Evolutionary conservation across 1,140 invertebrate genomes (phyloP).

Genomic region (Drosophila santomea): DNA sequence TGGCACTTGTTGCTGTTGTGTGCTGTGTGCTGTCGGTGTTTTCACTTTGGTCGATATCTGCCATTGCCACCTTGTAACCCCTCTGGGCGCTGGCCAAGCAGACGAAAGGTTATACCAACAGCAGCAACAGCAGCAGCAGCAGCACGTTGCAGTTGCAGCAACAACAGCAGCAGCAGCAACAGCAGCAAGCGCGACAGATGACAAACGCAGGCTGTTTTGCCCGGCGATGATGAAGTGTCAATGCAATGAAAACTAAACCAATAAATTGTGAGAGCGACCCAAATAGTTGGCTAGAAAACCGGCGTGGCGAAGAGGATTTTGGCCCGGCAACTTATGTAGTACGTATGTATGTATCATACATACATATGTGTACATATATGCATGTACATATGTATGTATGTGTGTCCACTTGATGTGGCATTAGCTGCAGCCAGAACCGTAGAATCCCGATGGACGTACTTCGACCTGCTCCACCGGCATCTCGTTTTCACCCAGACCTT

Average conservation of each 20-base stretch:
- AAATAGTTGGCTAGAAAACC: constrained; percentile 84
- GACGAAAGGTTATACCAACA: constrained; percentile 48
- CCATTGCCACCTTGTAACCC: constrained; percentile 68
- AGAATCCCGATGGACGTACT: constrained; percentile 18
- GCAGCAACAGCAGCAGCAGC: constrained; percentile 5
- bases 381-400: background rate
- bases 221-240: constrained; percentile 84
- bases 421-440: constrained; percentile 8
- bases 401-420: background rate
- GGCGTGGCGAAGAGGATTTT: constrained; percentile 74
- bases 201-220: constrained; percentile 74
- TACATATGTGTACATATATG: no score
- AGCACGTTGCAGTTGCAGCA: constrained; percentile 1
- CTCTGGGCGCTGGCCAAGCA: constrained; percentile 54
- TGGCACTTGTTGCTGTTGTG: constrained; percentile 18
- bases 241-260: constrained; percentile 85
- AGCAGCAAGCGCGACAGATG: constrained; percentile 58
- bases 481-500: constrained; percentile 12
- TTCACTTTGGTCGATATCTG: constrained; percentile 53
- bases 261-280: constrained; percentile 85
- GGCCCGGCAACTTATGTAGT: background rate
- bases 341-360: no score
- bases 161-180: constrained; percentile 12
- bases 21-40: constrained; percentile 22
- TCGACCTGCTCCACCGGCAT: background rate